Percentiles rank a stretch among this genome's conserved stretches.
phyloP scores from a whole-genome alignment of 2,797 vertebrate species.

The Poeciliopsis infans region DNA sequence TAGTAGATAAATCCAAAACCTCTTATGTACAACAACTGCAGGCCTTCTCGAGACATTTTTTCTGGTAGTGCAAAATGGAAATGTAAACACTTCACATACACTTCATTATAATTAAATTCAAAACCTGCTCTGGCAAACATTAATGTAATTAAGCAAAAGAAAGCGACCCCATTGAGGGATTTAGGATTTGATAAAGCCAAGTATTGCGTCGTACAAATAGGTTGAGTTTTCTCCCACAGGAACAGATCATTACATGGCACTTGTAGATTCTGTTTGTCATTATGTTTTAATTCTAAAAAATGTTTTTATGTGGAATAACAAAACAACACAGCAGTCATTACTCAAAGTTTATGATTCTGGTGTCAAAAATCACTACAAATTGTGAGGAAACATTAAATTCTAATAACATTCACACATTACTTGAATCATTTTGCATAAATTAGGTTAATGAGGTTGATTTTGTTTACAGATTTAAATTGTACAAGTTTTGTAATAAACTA shows the following conservation, averaged over 20 bases:
- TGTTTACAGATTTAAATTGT: not conserved
- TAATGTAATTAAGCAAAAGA: not conserved
- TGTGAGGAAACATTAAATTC: too few species aligned
- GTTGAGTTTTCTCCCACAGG: not conserved
- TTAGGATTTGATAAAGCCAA: not conserved
- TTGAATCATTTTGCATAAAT: not conserved
- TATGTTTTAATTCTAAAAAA: not conserved
- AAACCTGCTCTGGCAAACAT: not conserved
- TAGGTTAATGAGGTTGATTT: not conserved
- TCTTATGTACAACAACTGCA: too few species aligned
- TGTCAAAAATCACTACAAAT: not conserved
- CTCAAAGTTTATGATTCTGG: not conserved
- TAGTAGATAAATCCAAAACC: not conserved
- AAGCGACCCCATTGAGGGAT: not conserved
- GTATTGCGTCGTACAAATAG: not conserved
- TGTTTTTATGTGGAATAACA: not conserved
- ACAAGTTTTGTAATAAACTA: not conserved
- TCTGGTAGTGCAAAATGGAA: not conserved
- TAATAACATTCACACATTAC: not conserved
- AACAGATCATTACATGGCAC: not conserved
- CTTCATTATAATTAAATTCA: not conserved
- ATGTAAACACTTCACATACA: not conserved
- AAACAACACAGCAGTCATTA: not conserved
- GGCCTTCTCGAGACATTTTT: not conserved
- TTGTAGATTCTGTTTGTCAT: not conserved